Conservation (phyloP, 2,797 vertebrate genomes). For the Hypotaenidia okinawae region DNA sequence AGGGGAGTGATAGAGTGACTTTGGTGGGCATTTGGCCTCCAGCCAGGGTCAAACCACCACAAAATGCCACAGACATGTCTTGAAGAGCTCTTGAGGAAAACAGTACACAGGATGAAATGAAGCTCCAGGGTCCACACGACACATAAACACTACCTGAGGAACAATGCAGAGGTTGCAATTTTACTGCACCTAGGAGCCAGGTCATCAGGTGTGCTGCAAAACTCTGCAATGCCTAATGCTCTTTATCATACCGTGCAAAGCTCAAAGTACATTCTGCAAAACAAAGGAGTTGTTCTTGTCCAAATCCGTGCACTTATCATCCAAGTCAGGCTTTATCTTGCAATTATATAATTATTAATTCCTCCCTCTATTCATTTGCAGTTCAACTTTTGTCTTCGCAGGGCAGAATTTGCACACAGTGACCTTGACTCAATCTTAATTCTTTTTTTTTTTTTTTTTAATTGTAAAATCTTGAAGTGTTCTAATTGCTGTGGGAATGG, state of each 20-base stretch:
- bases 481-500: neutral
- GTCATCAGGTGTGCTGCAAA: neutral
- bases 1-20: too few relatives aligned
- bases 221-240: neutral
- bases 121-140: neutral
- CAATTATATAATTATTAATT: neutral
- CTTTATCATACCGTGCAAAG: slow-evolving; percentile 7
- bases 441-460: accelerated
- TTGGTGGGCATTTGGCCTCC: too few relatives aligned
- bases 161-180: neutral
- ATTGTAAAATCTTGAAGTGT: neutral
- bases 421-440: neutral
- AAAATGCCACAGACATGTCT: neutral
- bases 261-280: neutral
- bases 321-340: neutral
- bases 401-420: neutral
- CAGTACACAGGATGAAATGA: neutral
- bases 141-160: neutral
- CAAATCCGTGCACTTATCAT: neutral
- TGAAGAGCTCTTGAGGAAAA: neutral
- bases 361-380: neutral
- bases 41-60: too few relatives aligned
- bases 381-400: neutral
- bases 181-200: neutral
- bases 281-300: neutral